Evolutionary conservation across 2,888 invertebrate species (phyloP).

Genomic region (Pheosia tremula): DNA sequence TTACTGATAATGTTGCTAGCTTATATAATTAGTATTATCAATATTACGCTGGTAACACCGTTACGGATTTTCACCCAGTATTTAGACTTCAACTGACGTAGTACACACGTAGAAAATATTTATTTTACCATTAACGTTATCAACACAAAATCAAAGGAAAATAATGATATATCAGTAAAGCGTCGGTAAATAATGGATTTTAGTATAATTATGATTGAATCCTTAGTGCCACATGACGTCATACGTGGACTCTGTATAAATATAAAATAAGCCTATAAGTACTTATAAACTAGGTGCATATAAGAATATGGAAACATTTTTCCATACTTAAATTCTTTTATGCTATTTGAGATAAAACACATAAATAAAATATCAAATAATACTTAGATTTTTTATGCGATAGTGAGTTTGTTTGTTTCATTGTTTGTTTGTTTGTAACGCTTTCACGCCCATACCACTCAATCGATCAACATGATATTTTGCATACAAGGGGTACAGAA

Average conservation of each 20-base stretch:
- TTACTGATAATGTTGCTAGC: too few species aligned
- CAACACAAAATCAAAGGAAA: slow-evolving; percentile 4
- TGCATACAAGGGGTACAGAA: too few species aligned
- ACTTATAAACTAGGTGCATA: too few species aligned
- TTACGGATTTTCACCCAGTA: neutral
- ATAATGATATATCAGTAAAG: neutral
- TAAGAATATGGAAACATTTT: too few species aligned
- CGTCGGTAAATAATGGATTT: slow-evolving; percentile 5
- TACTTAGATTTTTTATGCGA: too few species aligned
- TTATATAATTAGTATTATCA: neutral
- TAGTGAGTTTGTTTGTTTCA: too few species aligned
- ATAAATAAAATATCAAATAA: too few species aligned
- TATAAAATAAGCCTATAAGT: neutral
- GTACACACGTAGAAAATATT: slow-evolving; percentile 4
- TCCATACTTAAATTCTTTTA: too few species aligned
- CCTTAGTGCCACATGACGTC: slow-evolving; percentile 2
- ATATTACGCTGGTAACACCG: neutral
- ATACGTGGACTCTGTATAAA: neutral
- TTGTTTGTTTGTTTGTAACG: too few species aligned
- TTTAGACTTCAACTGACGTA: neutral
- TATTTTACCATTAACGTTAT: slow-evolving; percentile 2
- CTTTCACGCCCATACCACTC: too few species aligned
- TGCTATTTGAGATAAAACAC: too few species aligned
- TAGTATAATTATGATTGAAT: neutral
- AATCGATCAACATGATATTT: too few species aligned